Evolutionary conservation across 2,888 invertebrate genomes (phyloP).

Genomic region (Quadroppia sp.): DNA sequence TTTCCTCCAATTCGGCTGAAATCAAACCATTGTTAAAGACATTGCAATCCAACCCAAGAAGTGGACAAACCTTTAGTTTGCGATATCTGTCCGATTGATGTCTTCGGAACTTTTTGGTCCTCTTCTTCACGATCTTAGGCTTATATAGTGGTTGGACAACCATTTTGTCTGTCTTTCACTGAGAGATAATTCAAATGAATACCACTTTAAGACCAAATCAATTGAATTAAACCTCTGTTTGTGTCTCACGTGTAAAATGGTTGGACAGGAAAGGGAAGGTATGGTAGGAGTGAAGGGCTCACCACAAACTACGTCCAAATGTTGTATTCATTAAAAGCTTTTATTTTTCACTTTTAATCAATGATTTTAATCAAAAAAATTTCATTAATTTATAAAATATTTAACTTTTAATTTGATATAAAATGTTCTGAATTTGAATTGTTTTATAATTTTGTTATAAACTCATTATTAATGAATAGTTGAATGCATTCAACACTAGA

Average conservation of each 20-base stretch:
- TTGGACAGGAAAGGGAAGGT: conserved; percentile 21
- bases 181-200: background rate
- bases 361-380: too few species aligned
- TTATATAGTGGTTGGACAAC: conserved; percentile 78
- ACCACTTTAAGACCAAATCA: background rate
- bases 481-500: too few species aligned
- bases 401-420: too few species aligned
- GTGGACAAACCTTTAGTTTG: conserved; percentile 70
- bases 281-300: background rate
- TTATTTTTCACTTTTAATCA: too few species aligned
- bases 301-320: too few species aligned
- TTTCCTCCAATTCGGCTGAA: conserved; percentile 94
- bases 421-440: too few species aligned
- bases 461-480: too few species aligned
- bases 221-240: background rate
- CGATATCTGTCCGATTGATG: conserved; percentile 98
- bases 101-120: conserved; percentile 95
- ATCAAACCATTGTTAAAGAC: conserved; percentile 48
- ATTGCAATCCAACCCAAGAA: background rate
- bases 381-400: too few species aligned
- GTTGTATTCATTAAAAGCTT: too few species aligned
- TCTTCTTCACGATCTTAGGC: conserved; percentile 90
- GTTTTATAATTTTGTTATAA: too few species aligned
- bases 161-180: conserved; percentile 55
- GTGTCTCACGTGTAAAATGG: conserved; percentile 22